Evolutionary conservation across 2,797 vertebrate species (phyloP).

Genomic region (Salmo trutta): DNA sequence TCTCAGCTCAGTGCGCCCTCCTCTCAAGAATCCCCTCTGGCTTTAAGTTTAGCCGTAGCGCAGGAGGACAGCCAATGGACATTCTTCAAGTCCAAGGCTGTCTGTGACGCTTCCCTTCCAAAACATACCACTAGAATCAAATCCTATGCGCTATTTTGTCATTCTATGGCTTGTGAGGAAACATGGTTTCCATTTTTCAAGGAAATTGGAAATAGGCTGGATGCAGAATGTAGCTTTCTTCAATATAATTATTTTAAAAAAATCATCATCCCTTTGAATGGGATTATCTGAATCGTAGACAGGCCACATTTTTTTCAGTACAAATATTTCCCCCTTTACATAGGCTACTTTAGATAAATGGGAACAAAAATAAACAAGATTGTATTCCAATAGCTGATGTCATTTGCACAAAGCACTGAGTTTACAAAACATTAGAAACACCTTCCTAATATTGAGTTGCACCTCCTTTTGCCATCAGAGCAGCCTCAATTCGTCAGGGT

Average conservation of each 20-base stretch:
- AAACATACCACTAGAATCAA: neutral
- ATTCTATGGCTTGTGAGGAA: neutral
- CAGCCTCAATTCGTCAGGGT: no score
- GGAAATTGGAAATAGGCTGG: neutral
- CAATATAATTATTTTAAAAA: neutral
- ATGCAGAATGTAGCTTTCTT: neutral
- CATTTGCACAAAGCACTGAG: no score
- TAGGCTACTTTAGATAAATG: neutral
- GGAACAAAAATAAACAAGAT: neutral
- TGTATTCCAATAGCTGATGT: neutral
- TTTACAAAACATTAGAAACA: no score
- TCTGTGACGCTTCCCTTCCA: neutral
- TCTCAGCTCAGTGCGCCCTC: neutral
- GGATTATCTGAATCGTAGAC: no score
- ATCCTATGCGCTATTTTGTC: neutral
- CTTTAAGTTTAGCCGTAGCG: neutral
- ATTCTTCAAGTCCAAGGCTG: neutral
- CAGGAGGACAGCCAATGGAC: neutral
- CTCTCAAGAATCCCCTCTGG: neutral
- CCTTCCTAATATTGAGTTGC: no score
- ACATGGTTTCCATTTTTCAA: neutral
- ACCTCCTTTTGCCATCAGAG: no score
- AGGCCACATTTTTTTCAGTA: no score
- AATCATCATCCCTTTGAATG: no score
- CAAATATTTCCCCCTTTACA: no score